Base-by-base conservation (phyloP, 2,888 invertebrate species). In the Acrocyrtus sp. region DNA sequence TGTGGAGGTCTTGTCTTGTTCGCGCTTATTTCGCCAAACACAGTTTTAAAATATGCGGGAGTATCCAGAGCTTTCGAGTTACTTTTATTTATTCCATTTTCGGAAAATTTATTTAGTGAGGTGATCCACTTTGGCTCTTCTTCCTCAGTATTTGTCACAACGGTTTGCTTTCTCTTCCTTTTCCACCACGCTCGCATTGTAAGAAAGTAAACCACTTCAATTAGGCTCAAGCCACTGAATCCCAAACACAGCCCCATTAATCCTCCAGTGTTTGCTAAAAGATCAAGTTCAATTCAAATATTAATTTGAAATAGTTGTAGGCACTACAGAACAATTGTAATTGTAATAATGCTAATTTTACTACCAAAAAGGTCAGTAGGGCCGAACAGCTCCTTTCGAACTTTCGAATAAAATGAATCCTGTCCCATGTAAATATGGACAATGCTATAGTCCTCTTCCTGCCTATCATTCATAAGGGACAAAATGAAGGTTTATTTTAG, bases 341-440 rank as follows among this genome's bases (percentile, higher is more conserved):
- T 10, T 17, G 17, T 29, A 19, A 21, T 29, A 5, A 50, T 22
- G 15, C 12, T 47, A 47, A 6, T 17, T 21, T 17, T 10, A 41
- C 27, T 57, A 80, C 80, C 79, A 39, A 78, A 78, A 4, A 81
- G 53, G 66, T 80, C 81, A 0, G 72, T 74, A 1, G 61, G 62
- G 17, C 77, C 80, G 27, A 74, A 81, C 1, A 81, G 61, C 39
- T 79, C 72, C 8, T 72, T 78, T 27, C 81, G 26, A 12, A 81
- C 48, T 68, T 70, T 75, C 0, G 81, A 65, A 22, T 79, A 76
- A 29, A 74, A 67, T 1, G 77, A 67, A 17, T 78, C 80, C 17
- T 57, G 48, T 0, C 76, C 80, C 39, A 81, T 65, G 34, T 65
- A 81, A n/a, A 81, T 63, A 22, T 81, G 78, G 0, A 79, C 72